These are phyloP conservation scores for Plagiodera versicolora DNA, from an alignment of 2,888 invertebrate species.

Conservation along the genomic window DNA sequence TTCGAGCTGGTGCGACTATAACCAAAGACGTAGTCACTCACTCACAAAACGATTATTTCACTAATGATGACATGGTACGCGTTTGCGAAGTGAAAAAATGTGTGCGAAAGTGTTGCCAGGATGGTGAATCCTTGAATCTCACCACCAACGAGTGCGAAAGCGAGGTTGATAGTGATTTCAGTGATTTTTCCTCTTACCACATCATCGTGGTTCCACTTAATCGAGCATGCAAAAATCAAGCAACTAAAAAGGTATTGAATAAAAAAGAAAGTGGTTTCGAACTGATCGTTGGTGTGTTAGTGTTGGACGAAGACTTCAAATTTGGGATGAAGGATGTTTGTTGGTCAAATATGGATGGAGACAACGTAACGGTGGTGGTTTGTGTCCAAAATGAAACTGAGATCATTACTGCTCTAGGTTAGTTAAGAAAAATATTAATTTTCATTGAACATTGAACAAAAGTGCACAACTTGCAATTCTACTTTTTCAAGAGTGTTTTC, in stretches of 20 bases:
- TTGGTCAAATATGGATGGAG: conserved; percentile 14
- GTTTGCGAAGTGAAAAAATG: conserved; percentile 30
- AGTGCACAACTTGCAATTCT: too few species aligned
- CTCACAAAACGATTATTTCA: conserved; percentile 28
- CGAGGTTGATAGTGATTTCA: conserved; percentile 2
- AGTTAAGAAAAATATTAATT: conserved; percentile 20
- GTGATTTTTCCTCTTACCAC: conserved; percentile 18
- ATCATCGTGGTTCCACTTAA: conserved; percentile 35
- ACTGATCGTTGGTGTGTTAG: conserved; percentile 23
- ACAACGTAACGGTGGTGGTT: conserved; percentile 23
- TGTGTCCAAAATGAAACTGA: conserved; percentile 23
- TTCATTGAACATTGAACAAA: too few species aligned
- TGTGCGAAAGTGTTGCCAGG: conserved; percentile 33
- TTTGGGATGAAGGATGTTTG: conserved; percentile 31
- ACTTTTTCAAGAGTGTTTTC: too few species aligned
- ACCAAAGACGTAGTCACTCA: conserved; percentile 30
- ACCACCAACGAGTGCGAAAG: conserved; percentile 25
- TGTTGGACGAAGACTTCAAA: conserved; percentile 19
- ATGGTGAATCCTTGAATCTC: conserved; percentile 28
- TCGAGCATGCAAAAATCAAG: conserved; percentile 28
- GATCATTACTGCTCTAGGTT: conserved; percentile 24
- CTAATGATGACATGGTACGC: conserved; percentile 10
- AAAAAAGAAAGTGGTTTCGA: conserved; percentile 6
- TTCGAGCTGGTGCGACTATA: conserved; percentile 26
- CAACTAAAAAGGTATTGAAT: conserved; percentile 24